Conservation (phyloP, 2,888 invertebrate genomes). For the Automeris io region DNA sequence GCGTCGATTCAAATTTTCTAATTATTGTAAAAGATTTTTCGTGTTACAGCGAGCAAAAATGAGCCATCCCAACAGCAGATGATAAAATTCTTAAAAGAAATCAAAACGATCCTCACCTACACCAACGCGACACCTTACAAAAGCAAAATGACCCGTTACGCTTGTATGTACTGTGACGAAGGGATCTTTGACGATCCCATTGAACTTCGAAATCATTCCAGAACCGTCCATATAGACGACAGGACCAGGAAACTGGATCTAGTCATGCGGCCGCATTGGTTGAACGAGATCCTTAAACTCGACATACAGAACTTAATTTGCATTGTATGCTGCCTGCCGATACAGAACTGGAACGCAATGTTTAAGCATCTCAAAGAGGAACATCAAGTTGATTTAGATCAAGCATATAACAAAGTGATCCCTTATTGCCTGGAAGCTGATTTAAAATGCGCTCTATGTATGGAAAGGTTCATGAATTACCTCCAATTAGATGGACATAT, state of each 20-base stretch:
- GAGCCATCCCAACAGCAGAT: constrained; percentile 16
- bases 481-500: constrained; percentile 46
- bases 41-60: constrained; percentile 9
- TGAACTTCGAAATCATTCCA: constrained; percentile 36
- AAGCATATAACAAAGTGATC: constrained; percentile 35
- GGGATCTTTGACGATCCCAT: constrained; percentile 32
- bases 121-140: constrained; percentile 53
- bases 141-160: constrained; percentile 25
- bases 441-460: constrained; percentile 38
- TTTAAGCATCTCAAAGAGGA: constrained; percentile 36
- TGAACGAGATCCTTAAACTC: constrained; percentile 45
- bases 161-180: constrained; percentile 45
- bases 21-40: background rate
- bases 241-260: constrained; percentile 28
- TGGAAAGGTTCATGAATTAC: constrained; percentile 27
- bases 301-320: constrained; percentile 43
- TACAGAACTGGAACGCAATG: constrained; percentile 40
- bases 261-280: constrained; percentile 37
- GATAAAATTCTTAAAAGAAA: constrained; percentile 32
- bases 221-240: constrained; percentile 26
- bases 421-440: constrained; percentile 34
- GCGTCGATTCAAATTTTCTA: background rate
- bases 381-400: constrained; percentile 33
- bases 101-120: constrained; percentile 34
- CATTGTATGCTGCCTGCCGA: constrained; percentile 25